Base-by-base conservation (phyloP, 2,797 vertebrate genomes). In the Aldrovandia affinis region DNA sequence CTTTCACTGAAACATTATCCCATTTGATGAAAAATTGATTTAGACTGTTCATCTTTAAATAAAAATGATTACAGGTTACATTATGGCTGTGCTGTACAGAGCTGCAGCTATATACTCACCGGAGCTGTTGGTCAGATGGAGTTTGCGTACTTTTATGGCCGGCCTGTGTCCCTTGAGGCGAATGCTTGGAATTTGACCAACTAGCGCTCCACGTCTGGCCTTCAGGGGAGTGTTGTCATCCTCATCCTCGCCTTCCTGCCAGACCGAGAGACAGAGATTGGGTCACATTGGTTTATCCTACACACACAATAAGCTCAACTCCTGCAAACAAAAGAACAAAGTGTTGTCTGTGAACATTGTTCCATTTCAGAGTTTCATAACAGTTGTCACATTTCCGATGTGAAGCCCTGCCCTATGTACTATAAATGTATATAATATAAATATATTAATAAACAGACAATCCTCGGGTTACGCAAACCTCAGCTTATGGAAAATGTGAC, bases 161-260 rank as follows among this genome's bases (percentile, higher is more conserved):
- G 15, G 30, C 36, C 18, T 70, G 12, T 39, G 68, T 15, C 68
- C 33, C 33, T 70, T 70, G 30, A 15, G 65, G 30, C 36, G 68
- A 36, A 73, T 18, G 68, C 5, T 22, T 18, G 68, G 68, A 73
- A 73, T 73, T 73, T 18, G 2, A 39, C 68, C 68, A 14, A 73
- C 68, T 73, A 73, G 68, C 15, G 68, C 68, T 73, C 68, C 68
- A 8, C 68, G 68, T 22, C 68, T 73, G 68, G 15, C 18, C 4
- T 5, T 73, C 7, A 36, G 36, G 6, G 68, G 68, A 15, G 2
- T 39, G 25, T 18, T 33, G 18, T 10, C 25, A 28, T 68, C 63
- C 2, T 77, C 73, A 50, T 96, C 96, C 0, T 96, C 95, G 59
- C 96, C 96, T 54, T 96, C 96, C 96, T 96, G 88, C 5, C 80